Conservation (phyloP, 1,140 invertebrate species). For the Temnothorax curvispinosus region DNA sequence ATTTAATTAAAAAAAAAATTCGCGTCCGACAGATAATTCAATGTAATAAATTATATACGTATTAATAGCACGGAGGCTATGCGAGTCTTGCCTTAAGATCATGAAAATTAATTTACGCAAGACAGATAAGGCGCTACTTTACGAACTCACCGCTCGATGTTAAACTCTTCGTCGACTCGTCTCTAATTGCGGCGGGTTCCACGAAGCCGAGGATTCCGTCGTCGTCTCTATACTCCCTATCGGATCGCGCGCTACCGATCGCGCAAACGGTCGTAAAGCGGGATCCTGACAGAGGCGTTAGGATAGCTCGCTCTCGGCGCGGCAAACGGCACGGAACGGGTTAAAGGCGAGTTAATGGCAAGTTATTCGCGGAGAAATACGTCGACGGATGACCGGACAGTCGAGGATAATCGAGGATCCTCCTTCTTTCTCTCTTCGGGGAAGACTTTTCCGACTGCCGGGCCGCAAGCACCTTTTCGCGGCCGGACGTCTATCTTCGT, state of each 20-base stretch:
- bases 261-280: conserved; percentile 35
- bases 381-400: conserved; percentile 10
- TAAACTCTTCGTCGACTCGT: neutral
- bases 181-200: conserved; percentile 15
- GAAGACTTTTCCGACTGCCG: conserved; percentile 18
- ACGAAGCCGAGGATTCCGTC: conserved; percentile 29
- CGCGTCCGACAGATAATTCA: neutral
- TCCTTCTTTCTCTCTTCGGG: neutral
- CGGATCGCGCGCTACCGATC: conserved; percentile 32
- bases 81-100: neutral
- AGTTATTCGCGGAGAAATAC: neutral
- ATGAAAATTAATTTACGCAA: conserved; percentile 30
- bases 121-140: conserved; percentile 3
- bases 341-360: conserved; percentile 43
- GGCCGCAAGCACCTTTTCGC: neutral
- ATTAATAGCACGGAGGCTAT: neutral
- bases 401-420: neutral
- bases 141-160: neutral
- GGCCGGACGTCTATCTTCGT: conserved; percentile 12
- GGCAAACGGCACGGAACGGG: conserved; percentile 11
- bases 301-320: conserved; percentile 6
- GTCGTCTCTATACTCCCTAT: neutral
- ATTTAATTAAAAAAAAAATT: neutral
- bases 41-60: conserved; percentile 21
- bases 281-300: conserved; percentile 30